Evolutionary conservation across 2,888 invertebrate species (phyloP).

Genomic region (Cataglyphis cursor): DNA sequence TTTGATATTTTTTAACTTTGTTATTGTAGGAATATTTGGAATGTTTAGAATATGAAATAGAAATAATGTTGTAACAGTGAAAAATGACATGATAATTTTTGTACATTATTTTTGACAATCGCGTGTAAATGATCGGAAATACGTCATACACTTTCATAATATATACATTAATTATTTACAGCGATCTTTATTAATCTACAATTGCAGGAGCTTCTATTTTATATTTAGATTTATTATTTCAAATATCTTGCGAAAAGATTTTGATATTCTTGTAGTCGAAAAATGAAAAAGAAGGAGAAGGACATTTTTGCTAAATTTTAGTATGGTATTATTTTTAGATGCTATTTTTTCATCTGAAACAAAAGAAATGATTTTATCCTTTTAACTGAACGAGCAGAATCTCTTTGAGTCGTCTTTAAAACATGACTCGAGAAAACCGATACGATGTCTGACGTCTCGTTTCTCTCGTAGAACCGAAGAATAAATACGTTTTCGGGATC

Average conservation of each 20-base stretch:
- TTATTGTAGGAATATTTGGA: background rate
- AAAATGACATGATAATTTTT: background rate
- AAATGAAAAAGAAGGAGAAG: background rate
- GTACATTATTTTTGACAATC: background rate
- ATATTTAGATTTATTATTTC: background rate
- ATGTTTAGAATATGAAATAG: background rate
- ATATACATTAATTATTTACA: background rate
- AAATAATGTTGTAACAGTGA: background rate
- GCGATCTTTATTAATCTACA: background rate
- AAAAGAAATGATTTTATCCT: background rate
- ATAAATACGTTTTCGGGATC: conserved; percentile 38
- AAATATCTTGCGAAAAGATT: background rate
- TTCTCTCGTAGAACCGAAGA: background rate
- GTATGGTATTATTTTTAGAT: background rate
- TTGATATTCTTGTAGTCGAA: background rate
- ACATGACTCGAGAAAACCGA: conserved; percentile 13
- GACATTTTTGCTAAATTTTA: background rate
- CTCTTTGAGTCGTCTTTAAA: background rate
- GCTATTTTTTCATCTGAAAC: background rate
- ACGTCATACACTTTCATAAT: background rate
- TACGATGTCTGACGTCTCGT: background rate
- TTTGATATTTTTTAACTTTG: background rate
- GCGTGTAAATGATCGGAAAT: background rate
- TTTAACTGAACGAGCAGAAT: background rate
- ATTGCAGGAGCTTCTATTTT: background rate